These are phyloP conservation scores for Lepisosteus osseus DNA, from an alignment of 2,113 vertebrate species.

Conservation along the genomic window DNA sequence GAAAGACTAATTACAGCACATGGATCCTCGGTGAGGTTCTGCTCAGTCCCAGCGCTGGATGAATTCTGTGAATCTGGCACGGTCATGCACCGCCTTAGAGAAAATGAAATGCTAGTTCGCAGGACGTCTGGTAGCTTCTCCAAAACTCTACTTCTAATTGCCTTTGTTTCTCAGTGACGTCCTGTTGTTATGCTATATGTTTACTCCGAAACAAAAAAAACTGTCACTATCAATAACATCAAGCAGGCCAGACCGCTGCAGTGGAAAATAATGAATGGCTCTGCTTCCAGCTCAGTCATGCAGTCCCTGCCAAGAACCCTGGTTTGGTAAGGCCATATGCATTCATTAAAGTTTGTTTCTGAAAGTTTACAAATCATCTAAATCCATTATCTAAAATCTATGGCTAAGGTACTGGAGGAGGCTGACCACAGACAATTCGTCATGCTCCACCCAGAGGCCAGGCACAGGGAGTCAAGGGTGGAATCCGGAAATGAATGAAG, in stretches of 20 bases:
- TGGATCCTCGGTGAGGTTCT: constrained; percentile 45
- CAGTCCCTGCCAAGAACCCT: constrained; percentile 3
- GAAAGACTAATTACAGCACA: constrained; percentile 37
- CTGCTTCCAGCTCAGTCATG: constrained; percentile 15
- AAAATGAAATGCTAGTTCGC: constrained; percentile 49
- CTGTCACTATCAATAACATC: constrained; percentile 1
- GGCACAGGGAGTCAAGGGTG: too few species aligned
- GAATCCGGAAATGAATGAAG: too few species aligned
- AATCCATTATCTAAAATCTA: constrained; percentile 22
- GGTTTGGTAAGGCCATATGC: constrained; percentile 22
- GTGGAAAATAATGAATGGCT: neutral
- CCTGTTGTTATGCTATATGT: neutral
- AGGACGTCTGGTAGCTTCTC: constrained; percentile 2
- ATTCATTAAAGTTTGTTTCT: constrained; percentile 26
- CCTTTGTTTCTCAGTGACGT: neutral
- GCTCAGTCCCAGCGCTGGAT: constrained; percentile 36
- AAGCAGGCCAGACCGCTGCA: neutral
- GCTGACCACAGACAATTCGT: constrained; percentile 24
- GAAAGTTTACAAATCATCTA: constrained; percentile 21
- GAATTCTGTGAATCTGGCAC: constrained; percentile 46
- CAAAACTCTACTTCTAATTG: neutral
- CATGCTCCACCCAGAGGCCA: too few species aligned
- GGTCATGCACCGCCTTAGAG: constrained; percentile 31
- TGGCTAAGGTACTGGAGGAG: constrained; percentile 25
- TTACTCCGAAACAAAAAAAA: neutral